These are phyloP conservation scores for Carposina sasakii DNA, from an alignment of 1,140 invertebrate genomes.

Conservation along the genomic window DNA sequence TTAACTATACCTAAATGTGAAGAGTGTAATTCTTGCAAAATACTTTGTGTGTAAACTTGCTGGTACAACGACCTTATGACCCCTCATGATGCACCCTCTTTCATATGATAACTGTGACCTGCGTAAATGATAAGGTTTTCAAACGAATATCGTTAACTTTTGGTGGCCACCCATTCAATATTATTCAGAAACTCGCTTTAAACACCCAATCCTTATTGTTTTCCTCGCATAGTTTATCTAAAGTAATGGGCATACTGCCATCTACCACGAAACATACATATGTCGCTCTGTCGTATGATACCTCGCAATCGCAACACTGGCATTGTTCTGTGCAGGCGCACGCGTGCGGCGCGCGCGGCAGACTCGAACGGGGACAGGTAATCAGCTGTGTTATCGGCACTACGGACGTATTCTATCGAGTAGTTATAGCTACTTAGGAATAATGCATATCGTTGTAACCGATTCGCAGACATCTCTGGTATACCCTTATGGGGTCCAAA, in stretches of 20 bases:
- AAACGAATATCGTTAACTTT: background rate
- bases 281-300: background rate
- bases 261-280: conserved; percentile 6
- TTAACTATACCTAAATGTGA: conserved; percentile 9
- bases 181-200: background rate
- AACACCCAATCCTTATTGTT: background rate
- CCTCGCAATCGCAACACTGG: background rate
- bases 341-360: too few species aligned
- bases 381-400: conserved; percentile 3
- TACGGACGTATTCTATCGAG: conserved; percentile 6
- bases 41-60: background rate
- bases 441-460: conserved; percentile 12
- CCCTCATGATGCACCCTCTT: background rate
- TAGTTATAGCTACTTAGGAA: conserved; percentile 12
- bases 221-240: background rate
- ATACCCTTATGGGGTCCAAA: conserved; percentile 18
- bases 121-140: background rate
- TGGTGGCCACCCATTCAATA: conserved; percentile 1
- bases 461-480: background rate
- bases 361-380: background rate
- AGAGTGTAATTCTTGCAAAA: conserved; percentile 10
- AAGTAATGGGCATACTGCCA: background rate
- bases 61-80: conserved; percentile 6
- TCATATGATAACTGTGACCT: background rate
- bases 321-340: background rate